Evolutionary conservation across 2,797 vertebrate genomes (phyloP).

Genomic region (Rhynchotus rufescens): DNA sequence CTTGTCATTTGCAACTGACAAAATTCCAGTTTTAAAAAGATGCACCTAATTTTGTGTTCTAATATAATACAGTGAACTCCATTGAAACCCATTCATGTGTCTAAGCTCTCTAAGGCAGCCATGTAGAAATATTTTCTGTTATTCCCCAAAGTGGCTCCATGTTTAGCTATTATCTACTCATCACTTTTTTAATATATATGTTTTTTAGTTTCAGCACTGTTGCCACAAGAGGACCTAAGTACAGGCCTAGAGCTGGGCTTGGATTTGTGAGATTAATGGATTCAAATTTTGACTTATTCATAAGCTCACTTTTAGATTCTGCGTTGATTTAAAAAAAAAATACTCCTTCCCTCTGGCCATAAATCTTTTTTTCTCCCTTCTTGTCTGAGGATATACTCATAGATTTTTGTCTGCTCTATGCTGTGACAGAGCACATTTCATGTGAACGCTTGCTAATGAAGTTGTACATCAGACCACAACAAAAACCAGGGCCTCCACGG

Average conservation of each 20-base stretch:
- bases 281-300: not conserved
- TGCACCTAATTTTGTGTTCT: not conserved
- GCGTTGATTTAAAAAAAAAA: not conserved
- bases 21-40: not conserved
- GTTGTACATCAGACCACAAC: slow-evolving; percentile 60
- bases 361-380: not conserved
- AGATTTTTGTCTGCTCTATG: not conserved
- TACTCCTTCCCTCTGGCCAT: not conserved
- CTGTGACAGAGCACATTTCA: slow-evolving; percentile 22
- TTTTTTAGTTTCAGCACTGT: not conserved
- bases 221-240: not conserved
- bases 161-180: not conserved
- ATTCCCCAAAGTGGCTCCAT: not conserved
- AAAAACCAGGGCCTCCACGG: slow-evolving; percentile 47
- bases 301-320: not conserved
- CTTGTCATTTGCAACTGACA: not conserved
- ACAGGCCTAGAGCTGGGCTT: not conserved
- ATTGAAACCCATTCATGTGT: not conserved
- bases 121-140: not conserved
- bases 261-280: not conserved
- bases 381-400: not conserved
- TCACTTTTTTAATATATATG: no score
- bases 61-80: not conserved
- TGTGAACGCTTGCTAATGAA: slow-evolving; percentile 58
- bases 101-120: not conserved